Conservation (phyloP, 1,140 invertebrate genomes). For the Eciton burchellii region DNA sequence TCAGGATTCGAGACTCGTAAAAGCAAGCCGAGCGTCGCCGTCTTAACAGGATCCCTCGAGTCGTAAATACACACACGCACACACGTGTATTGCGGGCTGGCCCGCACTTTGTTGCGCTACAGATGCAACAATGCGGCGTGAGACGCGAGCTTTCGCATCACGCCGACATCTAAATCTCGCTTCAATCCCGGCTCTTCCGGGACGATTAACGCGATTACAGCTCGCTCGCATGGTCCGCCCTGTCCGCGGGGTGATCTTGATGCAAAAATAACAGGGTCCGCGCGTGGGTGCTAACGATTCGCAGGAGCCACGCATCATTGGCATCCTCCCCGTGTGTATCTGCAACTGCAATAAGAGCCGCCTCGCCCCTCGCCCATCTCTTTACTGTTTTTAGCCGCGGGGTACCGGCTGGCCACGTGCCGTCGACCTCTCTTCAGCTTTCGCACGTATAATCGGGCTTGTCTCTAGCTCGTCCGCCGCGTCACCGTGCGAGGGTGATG, state of each 20-base stretch:
- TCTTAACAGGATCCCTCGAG: background rate
- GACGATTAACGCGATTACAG: conserved; percentile 75
- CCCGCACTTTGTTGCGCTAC: no score
- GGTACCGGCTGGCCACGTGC: conserved; percentile 66
- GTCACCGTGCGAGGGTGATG: background rate
- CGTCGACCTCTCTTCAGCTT: conserved; percentile 48
- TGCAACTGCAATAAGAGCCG: conserved; percentile 71
- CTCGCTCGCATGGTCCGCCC: conserved; percentile 1
- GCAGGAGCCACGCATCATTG: conserved; percentile 78
- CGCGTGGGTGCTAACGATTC: conserved; percentile 80
- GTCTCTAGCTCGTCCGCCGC: background rate
- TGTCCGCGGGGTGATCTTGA: conserved; percentile 79
- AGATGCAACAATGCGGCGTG: no score
- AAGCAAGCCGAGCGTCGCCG: conserved; percentile 17
- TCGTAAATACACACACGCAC: background rate
- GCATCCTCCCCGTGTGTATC: conserved; percentile 75
- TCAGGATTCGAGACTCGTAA: conserved; percentile 55
- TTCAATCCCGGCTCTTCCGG: conserved; percentile 53
- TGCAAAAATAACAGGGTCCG: conserved; percentile 82
- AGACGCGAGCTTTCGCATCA: background rate
- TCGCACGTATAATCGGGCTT: conserved; percentile 49
- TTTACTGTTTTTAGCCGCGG: conserved; percentile 73
- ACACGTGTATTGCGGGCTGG: no score
- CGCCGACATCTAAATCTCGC: conserved; percentile 12
- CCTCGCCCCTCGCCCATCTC: conserved; percentile 67